Evolutionary conservation across 2,113 vertebrate species (phyloP), one percentile per base, ranked within the genome.

Genomic region (Paramisgurnus dabryanus): DNA sequence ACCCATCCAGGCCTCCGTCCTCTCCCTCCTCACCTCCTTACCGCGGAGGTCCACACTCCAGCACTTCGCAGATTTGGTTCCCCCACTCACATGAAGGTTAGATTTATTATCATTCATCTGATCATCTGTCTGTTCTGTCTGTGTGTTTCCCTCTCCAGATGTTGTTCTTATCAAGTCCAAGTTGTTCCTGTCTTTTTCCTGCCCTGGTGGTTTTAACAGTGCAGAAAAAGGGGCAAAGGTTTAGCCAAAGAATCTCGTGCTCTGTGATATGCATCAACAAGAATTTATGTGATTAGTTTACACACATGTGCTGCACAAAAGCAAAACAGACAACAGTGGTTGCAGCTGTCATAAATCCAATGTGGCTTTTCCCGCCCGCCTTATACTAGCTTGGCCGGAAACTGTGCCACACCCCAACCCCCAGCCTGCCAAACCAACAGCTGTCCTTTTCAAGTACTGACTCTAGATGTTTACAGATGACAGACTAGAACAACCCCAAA

Each of bases 1-100:
- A 97, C 89, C 93, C 96, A 0, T 89, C 95, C 0, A 94, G 95
- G 85, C 93, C 96, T 5, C 61, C 94, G 0, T 91, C 96, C 7
- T 94, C 97, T 50, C 95, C 97, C 41, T 94, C 97, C 0, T 97
- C 97, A 79, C 95, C 95, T 9, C 91, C 96, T 41, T 98, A 96
- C 90, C 94, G 95, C 65, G 90, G 92, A 0, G 92, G 94, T 69
- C 94, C 97, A 50, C 97, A 97, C 91, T 95, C 97, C 0, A 89
- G 95, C 85, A 89, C 96, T 84, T 97, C 97, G 17, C 97, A 98
- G 93, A 94, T 98, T 90, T 99, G 97, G 97, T 97, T 99, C 88
- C 96, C 97, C 22, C 97, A 98, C 90, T 95, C 97, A 55, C 97
- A 98, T 7, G 97, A 99, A 96, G 97, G 97, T 98, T 94, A 94